Base-by-base conservation (phyloP, 2,888 invertebrate species). In the Petrolisthes cinctipes region DNA sequence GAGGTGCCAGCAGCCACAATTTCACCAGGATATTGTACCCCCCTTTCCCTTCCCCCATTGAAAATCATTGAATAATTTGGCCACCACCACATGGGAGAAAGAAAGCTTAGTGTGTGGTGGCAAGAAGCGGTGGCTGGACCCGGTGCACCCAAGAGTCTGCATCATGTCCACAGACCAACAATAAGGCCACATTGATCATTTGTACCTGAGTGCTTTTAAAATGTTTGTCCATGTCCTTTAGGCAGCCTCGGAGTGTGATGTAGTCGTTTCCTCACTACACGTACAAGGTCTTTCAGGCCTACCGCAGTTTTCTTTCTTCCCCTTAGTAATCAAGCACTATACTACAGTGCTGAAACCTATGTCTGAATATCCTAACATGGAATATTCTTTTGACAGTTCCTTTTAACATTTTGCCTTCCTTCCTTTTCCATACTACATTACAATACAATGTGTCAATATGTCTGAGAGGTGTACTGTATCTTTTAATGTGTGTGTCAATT, bases 151-250 rank as follows among this genome's bases (percentile, higher is more conserved):
- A 37, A 37, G 37, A 37, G 37, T 37, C 37, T 37, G 37, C 37
- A 37, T 37, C 37, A 37, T 37, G 37, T 37, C 37, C 37, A 37
- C 37, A 37, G 37, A 37, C 37, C 37, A 37, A 37, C 37, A 88
- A 54, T 78, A 82, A 82, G 87, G 87, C 84, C 87, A 88, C 87
- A 88, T 81, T 82, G 85, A 88, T 88, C 85, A 88, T 88, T 88
- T 88, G 88, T 88, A 88, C 88, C 88, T 88, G 88, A 88, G 81
- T 88, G 85, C 88, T 88, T 82, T 85, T 85, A 81, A 83, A 81
- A 56, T 88, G 84, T 88, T 79, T 80, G 83, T 83, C 84, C 84
- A 81, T 71, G 82, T 78, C 54, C 53, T 79, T 83, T 81, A 88
- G 80, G 73, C 82, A 86, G 51, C 81, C 82, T 75, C 75, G 80